Evolutionary conservation across 2,113 vertebrate genomes (phyloP).

Genomic region (Microcebus jonahi): DNA sequence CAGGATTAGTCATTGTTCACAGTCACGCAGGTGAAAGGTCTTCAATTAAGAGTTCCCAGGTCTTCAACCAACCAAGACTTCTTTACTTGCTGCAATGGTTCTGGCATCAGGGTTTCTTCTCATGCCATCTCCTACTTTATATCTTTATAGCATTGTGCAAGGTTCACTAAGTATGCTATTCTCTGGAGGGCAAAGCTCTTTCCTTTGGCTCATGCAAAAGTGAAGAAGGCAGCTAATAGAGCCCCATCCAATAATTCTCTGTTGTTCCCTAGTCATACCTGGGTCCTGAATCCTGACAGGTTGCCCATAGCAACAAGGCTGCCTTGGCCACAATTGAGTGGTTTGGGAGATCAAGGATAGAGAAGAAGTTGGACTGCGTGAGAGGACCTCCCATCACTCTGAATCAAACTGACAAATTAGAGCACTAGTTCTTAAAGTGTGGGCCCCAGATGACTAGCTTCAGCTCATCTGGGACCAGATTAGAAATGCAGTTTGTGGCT

Average conservation of each 20-base stretch:
- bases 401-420: not conserved
- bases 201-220: not conserved
- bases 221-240: not conserved
- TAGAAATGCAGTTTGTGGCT: not conserved
- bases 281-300: not conserved
- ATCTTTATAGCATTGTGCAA: not conserved
- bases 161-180: not conserved
- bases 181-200: not conserved
- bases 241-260: not conserved
- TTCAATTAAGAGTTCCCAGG: not conserved
- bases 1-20: not conserved
- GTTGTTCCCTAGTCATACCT: not conserved
- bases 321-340: not conserved
- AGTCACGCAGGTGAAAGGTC: not conserved
- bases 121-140: not conserved
- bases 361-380: not conserved
- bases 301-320: not conserved
- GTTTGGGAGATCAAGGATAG: not conserved
- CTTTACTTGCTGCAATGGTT: not conserved
- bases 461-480: too few species aligned
- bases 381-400: not conserved
- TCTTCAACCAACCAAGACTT: not conserved
- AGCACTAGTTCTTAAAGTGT: not conserved
- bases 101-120: not conserved
- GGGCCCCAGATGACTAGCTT: accelerated